phyloP scores from a whole-genome alignment of 2,797 vertebrate species.

The Syndactyla subalaris region DNA sequence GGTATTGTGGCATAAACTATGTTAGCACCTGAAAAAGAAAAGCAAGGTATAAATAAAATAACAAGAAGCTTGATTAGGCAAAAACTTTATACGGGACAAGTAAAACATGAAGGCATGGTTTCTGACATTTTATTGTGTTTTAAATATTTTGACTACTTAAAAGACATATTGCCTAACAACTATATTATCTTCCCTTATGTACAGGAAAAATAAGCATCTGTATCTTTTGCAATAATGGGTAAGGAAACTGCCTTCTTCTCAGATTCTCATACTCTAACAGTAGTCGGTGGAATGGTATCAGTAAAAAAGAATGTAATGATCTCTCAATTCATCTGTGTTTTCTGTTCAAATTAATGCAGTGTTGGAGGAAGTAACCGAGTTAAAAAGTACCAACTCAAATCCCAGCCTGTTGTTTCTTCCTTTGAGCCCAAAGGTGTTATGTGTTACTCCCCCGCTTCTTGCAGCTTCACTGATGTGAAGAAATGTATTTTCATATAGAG shows the following conservation, averaged over 20 bases:
- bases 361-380: not conserved
- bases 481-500: slow-evolving; percentile 7
- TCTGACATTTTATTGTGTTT: not conserved
- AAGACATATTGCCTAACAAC: not conserved
- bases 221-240: not conserved
- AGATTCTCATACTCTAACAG: not conserved
- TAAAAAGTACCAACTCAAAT: slow-evolving; percentile 2
- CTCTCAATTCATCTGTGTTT: not conserved
- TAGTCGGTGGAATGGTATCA: not conserved
- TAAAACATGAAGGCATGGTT: not conserved
- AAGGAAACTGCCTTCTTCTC: not conserved
- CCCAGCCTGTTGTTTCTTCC: slow-evolving; percentile 22
- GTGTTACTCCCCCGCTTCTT: slow-evolving; percentile 1
- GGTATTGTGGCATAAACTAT: not conserved
- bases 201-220: not conserved
- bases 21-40: not conserved
- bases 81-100: not conserved
- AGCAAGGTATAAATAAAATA: not conserved
- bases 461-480: slow-evolving; percentile 12
- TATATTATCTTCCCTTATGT: not conserved
- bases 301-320: not conserved
- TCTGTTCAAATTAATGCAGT: slow-evolving; percentile 38
- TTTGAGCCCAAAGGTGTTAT: slow-evolving; percentile 21
- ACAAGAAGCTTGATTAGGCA: not conserved
- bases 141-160: not conserved